Base-by-base conservation (phyloP, 2,888 invertebrate species). In the Ichneumoninae sp. region DNA sequence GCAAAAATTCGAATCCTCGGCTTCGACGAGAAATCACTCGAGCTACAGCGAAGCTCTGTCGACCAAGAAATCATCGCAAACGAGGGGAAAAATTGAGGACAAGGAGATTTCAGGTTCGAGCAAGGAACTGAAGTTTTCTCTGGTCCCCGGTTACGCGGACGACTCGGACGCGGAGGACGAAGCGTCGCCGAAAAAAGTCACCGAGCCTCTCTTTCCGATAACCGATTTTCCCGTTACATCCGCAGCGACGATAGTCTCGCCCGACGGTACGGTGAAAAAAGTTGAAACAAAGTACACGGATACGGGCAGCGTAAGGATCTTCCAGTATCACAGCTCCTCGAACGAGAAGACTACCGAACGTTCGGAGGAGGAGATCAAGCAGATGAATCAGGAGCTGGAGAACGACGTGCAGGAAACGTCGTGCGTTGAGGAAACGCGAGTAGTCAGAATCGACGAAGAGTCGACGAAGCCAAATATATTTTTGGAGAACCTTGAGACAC, bases 81-180 rank as follows among this genome's bases (percentile, higher is more conserved):
- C 57, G 30, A 83, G 65, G 63, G 75, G 85, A n/a, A 70, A 83
- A 79, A 73, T 77, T 10, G 44, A 81, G 0, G 71, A 82, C 5
- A 33, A 83, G 63, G 13, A 86, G 13, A 30, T 47, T 0, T 16
- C n/a, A 3, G 65, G 77, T 16, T 19, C 84, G 0, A 84, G 85
- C 0, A 75, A 87, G 3, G 89, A 89, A 57, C 91, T 93, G 0
- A 92, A 88, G 77, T 85, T 95, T 86, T 94, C 95, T 0, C 89
- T 95, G 65, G 94, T 95, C 0, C 95, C 95, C n/a, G 95, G 95
- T 26, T 95, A 95, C 83, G 95, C 94, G 1, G 95, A 95, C 84
- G 95, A 95, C 86, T 94, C 94, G 0, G 95, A 95, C 36, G 93
- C 92, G 36, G 94, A 95, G 74, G 94, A 94, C 36, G 92, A 91